Base-by-base conservation (phyloP, 2,113 vertebrate genomes). In the Semnornis frantzii region DNA sequence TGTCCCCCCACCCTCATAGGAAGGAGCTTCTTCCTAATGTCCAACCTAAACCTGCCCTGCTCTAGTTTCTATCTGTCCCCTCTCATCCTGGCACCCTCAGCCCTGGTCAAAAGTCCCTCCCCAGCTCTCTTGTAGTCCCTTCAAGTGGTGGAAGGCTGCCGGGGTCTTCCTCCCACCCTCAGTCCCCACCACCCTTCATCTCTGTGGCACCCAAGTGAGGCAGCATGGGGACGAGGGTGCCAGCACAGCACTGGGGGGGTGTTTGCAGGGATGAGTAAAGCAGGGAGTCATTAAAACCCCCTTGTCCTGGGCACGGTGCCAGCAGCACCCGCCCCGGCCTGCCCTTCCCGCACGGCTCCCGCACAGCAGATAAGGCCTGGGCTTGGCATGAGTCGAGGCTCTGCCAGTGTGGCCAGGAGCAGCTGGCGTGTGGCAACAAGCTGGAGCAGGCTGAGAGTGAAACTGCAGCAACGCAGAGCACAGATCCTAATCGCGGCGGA, bases 351-450 rank as follows among this genome's bases (percentile, higher is more conserved):
- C 82, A 92, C 37, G 55, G 34, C 77, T 82, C 79, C 80, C 93
- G 92, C 82, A 60, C n/a, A 33, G 34, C 84, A 66, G 87, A 87
- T 72, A 83, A 80, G 44, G 65, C 57, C 33, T 34, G 62, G 37
- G 57, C 0, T 34, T 4, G 80, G 89, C 17, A 12, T 68, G 2
- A 37, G 71, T 34, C 34, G 10, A 27, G 62, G 34, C 63, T 65
- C 19, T 39, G 16, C 63, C 63, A 65, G 63, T 20, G 42, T 46
- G 16, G 63, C 63, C 63, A 42, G 63, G 16, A 44, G 27, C 91
- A 85, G 88, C 92, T 30, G 85, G 92, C 97, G 95, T 96, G 97
- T 93, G 95, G 60, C 75, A 82, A 97, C 97, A 97, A n/a, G 97
- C 96, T 78, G 5, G 0, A n/a, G 82, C 89, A 93, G 94, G 95